phyloP scores from a whole-genome alignment of 2,113 vertebrate species.

The Trogon surrucura region DNA sequence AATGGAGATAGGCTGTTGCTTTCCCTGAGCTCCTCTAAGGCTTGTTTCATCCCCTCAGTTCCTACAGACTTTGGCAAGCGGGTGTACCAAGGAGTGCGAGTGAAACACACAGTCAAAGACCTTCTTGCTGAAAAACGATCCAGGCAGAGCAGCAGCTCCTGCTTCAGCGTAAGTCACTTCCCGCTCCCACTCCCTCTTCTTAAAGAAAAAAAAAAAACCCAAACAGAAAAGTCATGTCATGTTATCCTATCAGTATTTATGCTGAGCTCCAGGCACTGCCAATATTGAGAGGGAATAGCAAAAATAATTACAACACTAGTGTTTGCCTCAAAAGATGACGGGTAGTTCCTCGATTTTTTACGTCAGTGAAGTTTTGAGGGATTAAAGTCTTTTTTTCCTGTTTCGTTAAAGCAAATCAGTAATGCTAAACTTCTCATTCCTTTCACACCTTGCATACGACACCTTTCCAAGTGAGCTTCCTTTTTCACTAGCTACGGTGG shows the following conservation, averaged over 20 bases:
- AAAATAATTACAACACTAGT: neutral
- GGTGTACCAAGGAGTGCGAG: constrained; percentile 93
- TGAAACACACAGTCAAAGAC: constrained; percentile 98
- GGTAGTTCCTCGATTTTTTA: neutral
- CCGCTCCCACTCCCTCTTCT: accelerated
- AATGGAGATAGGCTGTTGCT: neutral
- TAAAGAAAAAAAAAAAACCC: neutral
- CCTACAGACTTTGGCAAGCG: constrained; percentile 88
- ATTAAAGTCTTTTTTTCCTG: neutral
- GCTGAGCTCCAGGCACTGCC: too few relatives aligned
- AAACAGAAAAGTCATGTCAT: accelerated
- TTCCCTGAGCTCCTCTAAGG: neutral
- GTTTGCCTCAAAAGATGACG: neutral
- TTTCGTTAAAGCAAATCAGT: neutral
- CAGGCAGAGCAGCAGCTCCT: constrained; percentile 81
- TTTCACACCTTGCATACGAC: neutral
- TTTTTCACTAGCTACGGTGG: neutral
- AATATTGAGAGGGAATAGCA: accelerated
- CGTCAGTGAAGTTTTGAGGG: neutral
- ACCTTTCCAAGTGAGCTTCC: neutral
- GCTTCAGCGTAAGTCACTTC: constrained; percentile 81
- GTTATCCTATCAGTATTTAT: neutral
- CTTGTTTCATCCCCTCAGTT: constrained; percentile 19
- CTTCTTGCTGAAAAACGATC: constrained; percentile 93
- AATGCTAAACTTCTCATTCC: neutral